phyloP scores from a whole-genome alignment of 1,140 invertebrate species.

The Drosophila rhopaloa region DNA sequence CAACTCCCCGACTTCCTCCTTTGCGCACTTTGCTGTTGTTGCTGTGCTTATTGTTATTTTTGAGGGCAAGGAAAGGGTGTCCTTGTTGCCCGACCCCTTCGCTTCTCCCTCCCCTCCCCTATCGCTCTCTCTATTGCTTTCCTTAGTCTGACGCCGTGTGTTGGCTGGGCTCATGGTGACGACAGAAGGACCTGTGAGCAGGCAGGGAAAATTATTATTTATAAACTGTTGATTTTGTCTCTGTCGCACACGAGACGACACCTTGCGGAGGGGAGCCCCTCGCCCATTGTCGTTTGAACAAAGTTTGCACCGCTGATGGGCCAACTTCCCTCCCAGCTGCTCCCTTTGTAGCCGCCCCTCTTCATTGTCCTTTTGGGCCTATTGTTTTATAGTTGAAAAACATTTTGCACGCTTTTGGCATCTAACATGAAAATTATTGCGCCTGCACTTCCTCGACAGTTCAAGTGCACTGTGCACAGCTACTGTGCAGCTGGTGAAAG shows the following conservation, averaged over 20 bases:
- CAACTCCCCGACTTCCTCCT: constrained; percentile 15
- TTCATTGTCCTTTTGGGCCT: constrained; percentile 29
- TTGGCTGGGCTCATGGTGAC: neutral
- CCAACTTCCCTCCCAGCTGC: neutral
- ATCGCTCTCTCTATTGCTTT: neutral
- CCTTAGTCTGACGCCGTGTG: neutral
- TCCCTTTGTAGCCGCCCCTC: neutral
- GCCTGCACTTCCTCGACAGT: constrained; percentile 9
- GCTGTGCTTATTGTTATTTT: constrained; percentile 15
- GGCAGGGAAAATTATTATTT: constrained; percentile 32
- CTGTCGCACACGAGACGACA: neutral
- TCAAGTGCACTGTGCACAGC: constrained; percentile 13
- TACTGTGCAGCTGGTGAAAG: constrained; percentile 1
- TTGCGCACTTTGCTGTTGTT: constrained; percentile 9
- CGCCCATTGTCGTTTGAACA: constrained; percentile 12
- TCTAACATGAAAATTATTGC: constrained; percentile 42
- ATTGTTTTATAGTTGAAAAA: constrained; percentile 42
- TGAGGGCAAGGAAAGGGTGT: constrained; percentile 8
- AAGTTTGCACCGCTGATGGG: constrained; percentile 12
- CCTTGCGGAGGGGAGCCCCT: neutral
- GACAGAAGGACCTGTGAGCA: constrained; percentile 4
- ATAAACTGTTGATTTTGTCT: constrained; percentile 30
- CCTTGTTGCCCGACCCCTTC: neutral
- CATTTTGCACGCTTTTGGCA: constrained; percentile 41
- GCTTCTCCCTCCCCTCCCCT: neutral